Base-by-base conservation (phyloP, 2,113 vertebrate species). In the Balaenoptera acutorostrata region DNA sequence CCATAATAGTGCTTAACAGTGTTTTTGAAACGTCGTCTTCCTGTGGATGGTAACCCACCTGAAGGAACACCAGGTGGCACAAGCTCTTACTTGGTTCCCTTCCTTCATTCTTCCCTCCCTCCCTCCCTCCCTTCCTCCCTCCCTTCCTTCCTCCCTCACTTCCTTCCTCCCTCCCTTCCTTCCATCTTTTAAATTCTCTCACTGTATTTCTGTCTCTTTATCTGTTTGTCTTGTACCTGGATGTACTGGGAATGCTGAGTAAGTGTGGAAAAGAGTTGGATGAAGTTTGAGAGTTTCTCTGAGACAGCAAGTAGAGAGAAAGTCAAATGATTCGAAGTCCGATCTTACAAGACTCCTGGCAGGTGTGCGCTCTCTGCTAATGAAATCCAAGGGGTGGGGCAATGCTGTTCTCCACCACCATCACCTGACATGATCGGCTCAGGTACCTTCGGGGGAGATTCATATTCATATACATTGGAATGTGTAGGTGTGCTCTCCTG, bases 1-100 rank as follows among this genome's bases (percentile, higher is more conserved):
- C 63, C 0, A 0, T 57, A 12, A 6, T 0, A 23, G 33, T 14
- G 0, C 55, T 27, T n/a, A 8, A 25, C 13, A 7, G 13, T 23
- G 39, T 11, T 75, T 92, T 64, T 44, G 5, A 52, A 87, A 44
- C 7, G 5, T 31, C 57, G 5, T 41, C 61, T 74, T 88, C 46
- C 57, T 4, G 1, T 0, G 29, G n/a, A 14, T 7, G 29, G n/a
- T 17, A 0, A 2, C 9, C 33, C 20, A 33, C 14, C 1, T 15
- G 14, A 36, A 20, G n/a, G 64, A 88, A 80, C 8, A 1, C 4
- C 15, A 10, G 6, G 4, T 6, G 49, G n/a, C 17, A 8, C 17
- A 44, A 29, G 72, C 8, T 1, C 72, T 33, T 9, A 52, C 0
- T 6, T 39, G 69, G 20, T 7, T 77, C 72, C 29, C 44, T 46